These are phyloP conservation scores for Hydrozoanthus tunicans DNA, from an alignment of 64 coral and sea anemone genomes.

Conservation along the genomic window DNA sequence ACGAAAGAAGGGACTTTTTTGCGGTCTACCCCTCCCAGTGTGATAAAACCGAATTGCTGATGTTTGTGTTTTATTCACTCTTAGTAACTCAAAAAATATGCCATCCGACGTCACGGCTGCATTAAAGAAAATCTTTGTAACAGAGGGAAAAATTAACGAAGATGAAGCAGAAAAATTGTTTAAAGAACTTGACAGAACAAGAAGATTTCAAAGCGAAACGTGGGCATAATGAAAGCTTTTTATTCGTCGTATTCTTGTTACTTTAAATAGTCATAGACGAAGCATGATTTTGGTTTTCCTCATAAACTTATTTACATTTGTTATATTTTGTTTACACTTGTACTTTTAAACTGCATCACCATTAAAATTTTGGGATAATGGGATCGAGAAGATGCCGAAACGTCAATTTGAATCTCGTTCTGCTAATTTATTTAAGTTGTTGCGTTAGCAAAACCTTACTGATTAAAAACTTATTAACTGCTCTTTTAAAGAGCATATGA, in stretches of 20 bases:
- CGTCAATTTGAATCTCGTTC: no score
- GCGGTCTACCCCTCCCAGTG: neutral
- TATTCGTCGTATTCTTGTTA: neutral
- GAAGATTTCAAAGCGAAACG: conserved; percentile 92
- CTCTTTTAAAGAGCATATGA: no score
- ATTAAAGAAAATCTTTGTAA: conserved; percentile 76
- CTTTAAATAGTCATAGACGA: neutral
- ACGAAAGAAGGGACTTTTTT: no score
- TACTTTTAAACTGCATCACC: no score
- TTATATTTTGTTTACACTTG: no score
- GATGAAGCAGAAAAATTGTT: conserved; percentile 66
- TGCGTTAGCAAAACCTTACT: no score
- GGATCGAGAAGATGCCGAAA: no score
- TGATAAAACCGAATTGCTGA: neutral
- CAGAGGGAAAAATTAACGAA: conserved; percentile 74
- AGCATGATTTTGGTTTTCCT: neutral
- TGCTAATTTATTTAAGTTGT: no score
- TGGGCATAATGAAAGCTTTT: conserved; percentile 59
- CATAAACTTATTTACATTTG: neutral
- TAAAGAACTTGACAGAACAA: conserved; percentile 76
- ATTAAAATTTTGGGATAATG: no score
- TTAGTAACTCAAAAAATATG: conserved; percentile 94
- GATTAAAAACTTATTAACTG: no score
- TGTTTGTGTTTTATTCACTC: neutral
- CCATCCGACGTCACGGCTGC: conserved; percentile 76